Evolutionary conservation across 1,140 invertebrate genomes (phyloP), one percentile per base, ranked within the genome.

Genomic region (Nebria ingens): DNA sequence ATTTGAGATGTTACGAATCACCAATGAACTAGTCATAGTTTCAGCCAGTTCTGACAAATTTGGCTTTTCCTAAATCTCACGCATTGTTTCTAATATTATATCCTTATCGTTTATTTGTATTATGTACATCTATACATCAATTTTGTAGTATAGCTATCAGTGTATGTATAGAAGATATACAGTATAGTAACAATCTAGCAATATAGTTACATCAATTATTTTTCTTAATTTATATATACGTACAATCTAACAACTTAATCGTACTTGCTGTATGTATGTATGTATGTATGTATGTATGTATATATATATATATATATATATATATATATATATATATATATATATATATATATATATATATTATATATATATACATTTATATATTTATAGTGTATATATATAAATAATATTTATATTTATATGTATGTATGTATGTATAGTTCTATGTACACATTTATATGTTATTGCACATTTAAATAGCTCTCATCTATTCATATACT

Each of bases 401-500:
- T 55, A 55, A 56, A 58, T 49, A 25, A 54, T 68, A 67, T 70
- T 62, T 67, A 45, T 45, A 17, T 45, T 45, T 17, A 9, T 12
- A 45, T 17, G 40, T 45, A 45, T 17, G 40, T 45, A n/a, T n/a
- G n/a, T n/a, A 45, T 45, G 25, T n/a, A n/a, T n/a, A 17, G 17
- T 12, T 6, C 17, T 45, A 45, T 45, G 40, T 45, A 69, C 64
- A 70, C 63, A 66, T 45, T 45, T 45, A 45, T 45, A 45, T 45
- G 64, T 70, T 70, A 70, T 70, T 70, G 68, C 68, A 70, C 68
- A 68, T 65, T 66, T 62, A 67, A 66, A 67, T 67, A 63, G 40
- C 40, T 45, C 40, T 12, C 40, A 45, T 45, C 15, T 45, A 45
- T 12, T 17, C 40, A 45, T 17, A 12, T n/a, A n/a, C n/a, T 45